Evolutionary conservation across 2,113 vertebrate species (phyloP), one percentile per base, ranked within the genome.

Genomic region (Carassius auratus): DNA sequence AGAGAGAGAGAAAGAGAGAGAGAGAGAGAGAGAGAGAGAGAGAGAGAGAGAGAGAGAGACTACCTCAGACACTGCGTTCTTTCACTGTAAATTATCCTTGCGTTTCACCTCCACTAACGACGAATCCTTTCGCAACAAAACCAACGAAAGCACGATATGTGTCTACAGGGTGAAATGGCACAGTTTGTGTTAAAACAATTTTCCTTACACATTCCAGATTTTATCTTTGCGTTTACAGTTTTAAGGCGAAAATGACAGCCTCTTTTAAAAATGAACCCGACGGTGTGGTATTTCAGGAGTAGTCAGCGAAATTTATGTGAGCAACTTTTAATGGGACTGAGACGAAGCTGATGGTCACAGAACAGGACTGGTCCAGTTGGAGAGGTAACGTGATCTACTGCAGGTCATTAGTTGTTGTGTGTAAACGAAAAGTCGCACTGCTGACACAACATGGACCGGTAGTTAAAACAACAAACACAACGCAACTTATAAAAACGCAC

Each of bases 361-460:
- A 64, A 66, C 79, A 52, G 48, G 76, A 80, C 30, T 59, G 68
- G 82, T 79, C 82, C 55, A 87, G 68, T 61, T n/a, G 15, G 36
- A 5, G 45, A 66, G 76, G 62, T 59, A 69, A 87, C 83, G 33
- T 85, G 71, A 88, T 86, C 83, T 86, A 55, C 59, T 76, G 74
- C 81, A 87, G 87, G 84, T 91, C 79, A 89, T 89, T 83, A 85
- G 84, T 59, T 91, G 87, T 91, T 90, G 76, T 90, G 80, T 91
- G 90, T 90, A 91, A 91, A 91, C 87, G 48, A 80, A 83, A 89
- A 50, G 82, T 86, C 77, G 84, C 81, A 80, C 68, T 85, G 83
- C 80, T 76, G 45, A 89, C 86, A 90, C 86, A 87, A 84, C 42
- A 59, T 66, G 83, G 81, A 84, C 77, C 61, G 55, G 59, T 83